These are phyloP conservation scores for Lumbricus terrestris DNA, from an alignment of 2,888 invertebrate genomes.

Conservation along the genomic window DNA sequence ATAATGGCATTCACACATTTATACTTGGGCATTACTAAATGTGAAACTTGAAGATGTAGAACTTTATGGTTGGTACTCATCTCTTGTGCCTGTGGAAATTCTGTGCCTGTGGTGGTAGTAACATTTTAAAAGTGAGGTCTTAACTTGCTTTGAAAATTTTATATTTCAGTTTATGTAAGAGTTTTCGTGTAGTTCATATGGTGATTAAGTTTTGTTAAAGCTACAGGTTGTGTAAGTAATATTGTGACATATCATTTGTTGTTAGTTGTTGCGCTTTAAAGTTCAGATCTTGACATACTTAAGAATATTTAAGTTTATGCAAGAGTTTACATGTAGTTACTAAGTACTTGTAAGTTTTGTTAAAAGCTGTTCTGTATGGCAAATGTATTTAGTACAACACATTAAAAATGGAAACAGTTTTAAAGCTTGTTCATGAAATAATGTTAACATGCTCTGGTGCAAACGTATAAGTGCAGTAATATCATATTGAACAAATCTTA, in stretches of 20 bases:
- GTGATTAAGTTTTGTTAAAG: not conserved
- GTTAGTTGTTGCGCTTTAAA: too few relatives aligned
- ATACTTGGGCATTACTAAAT: too few relatives aligned
- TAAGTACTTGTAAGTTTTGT: not conserved
- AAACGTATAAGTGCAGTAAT: not conserved
- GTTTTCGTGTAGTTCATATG: not conserved
- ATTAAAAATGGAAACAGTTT: not conserved
- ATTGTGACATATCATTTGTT: too few relatives aligned
- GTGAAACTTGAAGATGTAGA: too few relatives aligned
- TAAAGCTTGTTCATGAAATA: conserved; percentile 3
- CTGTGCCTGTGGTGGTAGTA: not conserved
- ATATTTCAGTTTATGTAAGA: not conserved
- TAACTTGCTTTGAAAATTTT: not conserved
- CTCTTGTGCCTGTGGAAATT: too few relatives aligned
- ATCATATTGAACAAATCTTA: not conserved
- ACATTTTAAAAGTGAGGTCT: not conserved
- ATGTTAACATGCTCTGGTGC: not conserved
- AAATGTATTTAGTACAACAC: not conserved
- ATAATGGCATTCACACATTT: too few relatives aligned
- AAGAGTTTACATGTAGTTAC: not conserved
- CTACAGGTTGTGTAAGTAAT: not conserved
- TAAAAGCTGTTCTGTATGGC: not conserved
- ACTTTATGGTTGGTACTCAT: too few relatives aligned
- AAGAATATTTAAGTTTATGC: too few relatives aligned
- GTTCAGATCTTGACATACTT: too few relatives aligned